Conservation (phyloP, 2,113 vertebrate species). For the Polypterus bichir region DNA sequence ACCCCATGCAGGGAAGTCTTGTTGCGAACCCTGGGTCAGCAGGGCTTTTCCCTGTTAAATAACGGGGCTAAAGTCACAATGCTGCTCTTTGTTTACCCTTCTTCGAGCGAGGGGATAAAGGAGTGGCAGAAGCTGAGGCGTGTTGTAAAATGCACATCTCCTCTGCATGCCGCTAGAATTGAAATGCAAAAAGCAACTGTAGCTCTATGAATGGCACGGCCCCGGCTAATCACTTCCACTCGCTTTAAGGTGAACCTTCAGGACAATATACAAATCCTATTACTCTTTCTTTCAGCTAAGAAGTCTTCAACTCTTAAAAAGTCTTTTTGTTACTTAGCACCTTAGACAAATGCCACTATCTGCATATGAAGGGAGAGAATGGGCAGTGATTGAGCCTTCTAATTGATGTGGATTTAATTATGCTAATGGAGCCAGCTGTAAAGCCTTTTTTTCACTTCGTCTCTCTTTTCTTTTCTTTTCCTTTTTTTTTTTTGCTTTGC, state of each 20-base stretch:
- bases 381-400: constrained; percentile 62
- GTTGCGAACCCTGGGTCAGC: constrained; percentile 51
- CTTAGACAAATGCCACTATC: constrained; percentile 72
- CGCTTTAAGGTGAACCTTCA: constrained; percentile 52
- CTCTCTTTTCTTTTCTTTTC: too few species aligned
- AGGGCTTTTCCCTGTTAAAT: constrained; percentile 36
- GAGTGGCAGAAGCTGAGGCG: constrained; percentile 33
- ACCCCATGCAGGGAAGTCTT: constrained; percentile 38
- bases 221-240: constrained; percentile 43
- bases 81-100: constrained; percentile 58
- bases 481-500: constrained; percentile 15
- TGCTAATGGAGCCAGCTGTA: constrained; percentile 79
- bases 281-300: constrained; percentile 50
- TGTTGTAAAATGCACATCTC: constrained; percentile 54
- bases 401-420: constrained; percentile 94
- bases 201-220: constrained; percentile 37
- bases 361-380: constrained; percentile 71
- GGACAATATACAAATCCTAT: constrained; percentile 56
- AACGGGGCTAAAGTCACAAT: constrained; percentile 40
- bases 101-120: constrained; percentile 41
- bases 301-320: constrained; percentile 48
- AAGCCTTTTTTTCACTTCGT: constrained; percentile 38
- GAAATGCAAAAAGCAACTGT: constrained; percentile 51
- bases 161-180: constrained; percentile 34
- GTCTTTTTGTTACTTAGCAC: constrained; percentile 60